phyloP scores from a whole-genome alignment of 2,888 invertebrate species.

The Melanotus villosus region DNA sequence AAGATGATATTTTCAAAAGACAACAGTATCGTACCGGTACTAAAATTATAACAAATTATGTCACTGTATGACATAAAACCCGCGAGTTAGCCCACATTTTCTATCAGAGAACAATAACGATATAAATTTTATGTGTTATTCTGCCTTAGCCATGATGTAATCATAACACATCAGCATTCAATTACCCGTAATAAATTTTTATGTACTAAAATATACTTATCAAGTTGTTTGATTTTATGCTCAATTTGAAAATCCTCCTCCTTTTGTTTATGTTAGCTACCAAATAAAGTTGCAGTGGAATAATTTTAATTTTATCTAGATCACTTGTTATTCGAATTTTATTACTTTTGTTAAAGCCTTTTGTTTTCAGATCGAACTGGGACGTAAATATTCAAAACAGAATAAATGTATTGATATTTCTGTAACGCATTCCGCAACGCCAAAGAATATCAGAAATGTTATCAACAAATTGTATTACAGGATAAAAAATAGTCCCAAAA shows the following conservation, averaged over 20 bases:
- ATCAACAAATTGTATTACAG: too few relatives aligned
- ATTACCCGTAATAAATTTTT: slow-evolving; percentile 23
- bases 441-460: too few relatives aligned
- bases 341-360: neutral
- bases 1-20: too few relatives aligned
- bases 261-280: neutral
- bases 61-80: slow-evolving; percentile 20
- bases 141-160: slow-evolving; percentile 20
- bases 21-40: neutral
- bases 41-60: slow-evolving; percentile 18
- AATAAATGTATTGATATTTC: too few relatives aligned
- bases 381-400: too few relatives aligned
- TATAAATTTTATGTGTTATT: slow-evolving; percentile 18
- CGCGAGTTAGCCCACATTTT: slow-evolving; percentile 25
- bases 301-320: neutral
- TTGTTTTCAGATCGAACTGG: too few relatives aligned
- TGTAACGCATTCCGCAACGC: too few relatives aligned
- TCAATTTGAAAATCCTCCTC: slow-evolving; percentile 5
- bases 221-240: neutral
- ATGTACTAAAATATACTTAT: slow-evolving; percentile 17
- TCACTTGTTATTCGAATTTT: neutral
- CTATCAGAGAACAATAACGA: slow-evolving; percentile 24
- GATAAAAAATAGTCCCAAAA: too few relatives aligned
- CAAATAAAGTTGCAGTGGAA: neutral
- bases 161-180: slow-evolving; percentile 14